These are phyloP conservation scores for Dinoponera quadriceps DNA, from an alignment of 1,140 invertebrate species.

Conservation along the genomic window DNA sequence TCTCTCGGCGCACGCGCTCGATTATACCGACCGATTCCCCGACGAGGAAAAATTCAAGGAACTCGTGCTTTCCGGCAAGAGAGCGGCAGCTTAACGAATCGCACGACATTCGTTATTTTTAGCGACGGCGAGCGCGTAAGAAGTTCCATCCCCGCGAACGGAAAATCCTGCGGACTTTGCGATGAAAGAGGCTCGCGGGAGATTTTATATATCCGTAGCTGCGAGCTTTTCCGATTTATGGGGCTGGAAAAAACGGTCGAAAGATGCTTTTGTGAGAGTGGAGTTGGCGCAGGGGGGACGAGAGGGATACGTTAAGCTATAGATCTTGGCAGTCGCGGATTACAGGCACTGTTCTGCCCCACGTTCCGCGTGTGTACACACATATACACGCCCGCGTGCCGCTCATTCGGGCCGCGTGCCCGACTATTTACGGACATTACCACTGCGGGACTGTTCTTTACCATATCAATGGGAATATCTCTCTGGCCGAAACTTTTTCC, in stretches of 20 bases:
- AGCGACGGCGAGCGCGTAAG: no score
- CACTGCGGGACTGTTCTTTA: conserved; percentile 23
- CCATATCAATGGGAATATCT: conserved; percentile 26
- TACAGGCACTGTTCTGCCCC: conserved; percentile 6
- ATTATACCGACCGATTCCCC: no score
- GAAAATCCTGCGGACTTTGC: background rate
- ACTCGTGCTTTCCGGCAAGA: no score
- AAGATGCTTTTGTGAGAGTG: conserved; percentile 26
- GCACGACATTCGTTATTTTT: background rate
- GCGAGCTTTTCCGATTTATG: conserved; percentile 30
- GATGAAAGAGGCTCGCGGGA: background rate
- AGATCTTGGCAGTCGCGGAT: conserved; percentile 13
- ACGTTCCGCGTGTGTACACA: background rate
- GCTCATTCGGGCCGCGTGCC: background rate
- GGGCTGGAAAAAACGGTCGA: conserved; percentile 43
- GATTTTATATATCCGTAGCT: conserved; percentile 18
- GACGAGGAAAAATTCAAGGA: no score
- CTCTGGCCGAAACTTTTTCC: background rate
- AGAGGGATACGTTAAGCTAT: conserved; percentile 17
- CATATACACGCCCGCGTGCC: background rate
- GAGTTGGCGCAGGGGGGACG: background rate
- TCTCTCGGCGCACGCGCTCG: no score
- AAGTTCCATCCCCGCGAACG: background rate
- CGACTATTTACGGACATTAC: conserved; percentile 12
- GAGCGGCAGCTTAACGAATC: background rate